These are phyloP conservation scores for Paramuricea clavata DNA, from an alignment of 92 coral and sea anemone species.

Conservation along the genomic window DNA sequence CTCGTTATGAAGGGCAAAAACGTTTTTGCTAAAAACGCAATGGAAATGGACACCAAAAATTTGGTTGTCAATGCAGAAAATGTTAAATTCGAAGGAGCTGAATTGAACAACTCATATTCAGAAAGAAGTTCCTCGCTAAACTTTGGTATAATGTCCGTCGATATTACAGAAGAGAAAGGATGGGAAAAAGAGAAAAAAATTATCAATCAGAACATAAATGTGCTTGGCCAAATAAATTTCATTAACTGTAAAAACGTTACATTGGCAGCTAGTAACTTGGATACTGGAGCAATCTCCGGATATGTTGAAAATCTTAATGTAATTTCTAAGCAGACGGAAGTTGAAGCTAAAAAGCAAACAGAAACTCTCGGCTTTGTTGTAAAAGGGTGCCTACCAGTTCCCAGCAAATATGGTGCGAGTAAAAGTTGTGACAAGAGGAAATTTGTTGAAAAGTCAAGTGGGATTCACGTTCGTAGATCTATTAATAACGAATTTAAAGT, in stretches of 20 bases:
- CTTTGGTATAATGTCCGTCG: constrained; percentile 38
- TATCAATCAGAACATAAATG: constrained; percentile 65
- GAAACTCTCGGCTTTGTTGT: constrained; percentile 66
- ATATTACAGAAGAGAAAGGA: constrained; percentile 45
- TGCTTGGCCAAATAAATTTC: constrained; percentile 63
- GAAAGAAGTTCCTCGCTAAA: constrained; percentile 52
- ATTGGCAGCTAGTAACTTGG: constrained; percentile 61
- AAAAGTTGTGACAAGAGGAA: constrained; percentile 57
- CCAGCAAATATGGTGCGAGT: constrained; percentile 62
- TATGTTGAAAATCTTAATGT: constrained; percentile 55
- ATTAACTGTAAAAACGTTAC: constrained; percentile 52
- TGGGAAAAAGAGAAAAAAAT: constrained; percentile 56
- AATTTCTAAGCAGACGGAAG: constrained; percentile 64
- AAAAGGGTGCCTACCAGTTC: constrained; percentile 56
- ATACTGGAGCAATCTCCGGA: constrained; percentile 66
- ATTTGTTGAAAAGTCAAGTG: constrained; percentile 67
- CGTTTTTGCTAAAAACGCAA: constrained; percentile 69
- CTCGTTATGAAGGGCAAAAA: constrained; percentile 51
- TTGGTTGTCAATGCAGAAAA: constrained; percentile 58
- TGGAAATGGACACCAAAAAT: constrained; percentile 64
- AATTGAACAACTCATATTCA: constrained; percentile 52
- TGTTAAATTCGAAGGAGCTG: constrained; percentile 72
- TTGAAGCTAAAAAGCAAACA: constrained; percentile 57
- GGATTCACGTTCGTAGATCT: constrained; percentile 66
- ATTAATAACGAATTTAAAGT: constrained; percentile 62